These are phyloP conservation scores for Melinaea marsaeus DNA, from an alignment of 2,888 invertebrate species.

Conservation along the genomic window DNA sequence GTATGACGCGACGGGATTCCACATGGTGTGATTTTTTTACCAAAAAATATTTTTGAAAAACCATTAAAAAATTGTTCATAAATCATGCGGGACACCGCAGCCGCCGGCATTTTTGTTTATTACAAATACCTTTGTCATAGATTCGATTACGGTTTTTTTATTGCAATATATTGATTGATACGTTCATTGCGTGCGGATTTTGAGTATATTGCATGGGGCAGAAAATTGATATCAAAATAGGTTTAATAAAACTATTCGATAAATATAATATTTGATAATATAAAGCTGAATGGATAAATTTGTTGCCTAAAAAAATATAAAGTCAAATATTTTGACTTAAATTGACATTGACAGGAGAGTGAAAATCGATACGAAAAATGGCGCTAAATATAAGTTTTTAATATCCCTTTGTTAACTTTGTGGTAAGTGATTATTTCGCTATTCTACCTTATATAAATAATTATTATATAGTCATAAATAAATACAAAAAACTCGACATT, in stretches of 20 bases:
- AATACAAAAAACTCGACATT: no score
- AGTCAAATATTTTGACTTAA: neutral
- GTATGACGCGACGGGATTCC: slow-evolving; percentile 53
- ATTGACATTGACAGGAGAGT: slow-evolving; percentile 36
- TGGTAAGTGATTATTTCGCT: no score
- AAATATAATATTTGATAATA: no score
- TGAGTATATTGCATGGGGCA: neutral
- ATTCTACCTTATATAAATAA: no score
- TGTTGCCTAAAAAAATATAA: no score
- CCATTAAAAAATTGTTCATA: slow-evolving; percentile 69
- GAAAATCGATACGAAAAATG: slow-evolving; percentile 33
- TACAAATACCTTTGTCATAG: slow-evolving; percentile 48
- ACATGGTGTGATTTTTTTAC: slow-evolving; percentile 67
- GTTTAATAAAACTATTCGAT: neutral
- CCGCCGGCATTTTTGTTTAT: slow-evolving; percentile 45
- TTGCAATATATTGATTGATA: slow-evolving; percentile 40
- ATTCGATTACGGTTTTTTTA: slow-evolving; percentile 41
- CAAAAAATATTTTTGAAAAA: slow-evolving; percentile 67
- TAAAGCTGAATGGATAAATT: no score
- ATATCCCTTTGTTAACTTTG: neutral
- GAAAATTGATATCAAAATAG: neutral
- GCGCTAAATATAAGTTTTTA: neutral
- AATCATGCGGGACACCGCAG: slow-evolving; percentile 66
- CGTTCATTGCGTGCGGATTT: slow-evolving; percentile 36
- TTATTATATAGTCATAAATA: no score